Base-by-base conservation (phyloP, 2,888 invertebrate species). In the Dicycla oo region DNA sequence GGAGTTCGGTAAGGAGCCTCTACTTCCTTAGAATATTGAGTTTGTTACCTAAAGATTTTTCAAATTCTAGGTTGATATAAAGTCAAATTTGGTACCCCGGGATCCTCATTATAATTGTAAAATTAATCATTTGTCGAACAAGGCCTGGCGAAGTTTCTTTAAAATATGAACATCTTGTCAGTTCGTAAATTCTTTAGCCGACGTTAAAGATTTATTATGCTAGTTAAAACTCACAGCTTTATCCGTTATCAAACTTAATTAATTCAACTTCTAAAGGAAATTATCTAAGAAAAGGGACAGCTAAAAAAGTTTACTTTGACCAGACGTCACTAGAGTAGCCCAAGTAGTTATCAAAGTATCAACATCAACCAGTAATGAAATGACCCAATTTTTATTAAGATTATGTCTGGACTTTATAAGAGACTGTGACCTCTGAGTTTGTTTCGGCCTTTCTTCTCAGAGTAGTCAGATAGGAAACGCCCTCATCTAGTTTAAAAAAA, bases 181-280 rank as follows among this genome's bases (percentile, higher is more conserved):
- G 92, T 91, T 91, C 89, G 89, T 93, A 92, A 93, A 93, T 93
- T 89, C 85, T 87, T 90, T 88, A 87, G 84, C 86, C 85, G 87
- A 79, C 74, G 75, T 75, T 64, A 69, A 82, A 73, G 79, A 85
- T 82, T 87, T 85, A 83, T 81, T 63, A 73, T 8, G 30, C 65
- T 77, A 78, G 83, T 81, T 68, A 57, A 82, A 75, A 68, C 73
- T 80, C 73, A 74, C 73, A 75, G 71, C 72, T 73, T 73, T 78
- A 60, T 71, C 49, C 57, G 71, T 74, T 38, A 72, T 34, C 64
- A 77, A 73, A 82, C 40, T 56, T 60, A 63, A 54, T 63, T 49
- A 64, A 23, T 78, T 49, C n/a, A 56, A 70, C 3, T 30, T 40
- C 3, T 26, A 13, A 71, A 58, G 8, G 18, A 38, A 63, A 78